Percentiles rank a stretch among this genome's conserved stretches.
Conservation (phyloP, 2,888 invertebrate species). For the Malacosoma neustria region DNA sequence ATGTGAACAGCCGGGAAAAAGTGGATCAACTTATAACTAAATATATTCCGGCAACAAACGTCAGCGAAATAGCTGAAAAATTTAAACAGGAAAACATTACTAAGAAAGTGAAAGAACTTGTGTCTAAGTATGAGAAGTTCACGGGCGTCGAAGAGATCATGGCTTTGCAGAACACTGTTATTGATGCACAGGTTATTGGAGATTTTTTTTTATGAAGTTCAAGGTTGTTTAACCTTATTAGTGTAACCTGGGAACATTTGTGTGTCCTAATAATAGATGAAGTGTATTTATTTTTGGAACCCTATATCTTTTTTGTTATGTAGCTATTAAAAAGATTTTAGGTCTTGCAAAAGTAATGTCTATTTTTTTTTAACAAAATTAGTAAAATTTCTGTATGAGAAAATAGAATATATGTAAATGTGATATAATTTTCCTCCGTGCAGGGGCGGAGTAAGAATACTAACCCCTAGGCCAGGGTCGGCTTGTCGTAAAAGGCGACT, state of each 20-base stretch:
- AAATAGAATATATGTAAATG: too few species aligned
- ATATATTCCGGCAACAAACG: constrained; percentile 46
- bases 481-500: too few species aligned
- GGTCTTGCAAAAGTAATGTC: too few species aligned
- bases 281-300: too few species aligned
- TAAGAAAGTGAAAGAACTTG: constrained; percentile 57
- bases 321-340: too few species aligned
- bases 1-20: constrained; percentile 37
- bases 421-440: too few species aligned
- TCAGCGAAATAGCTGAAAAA: constrained; percentile 51
- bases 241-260: neutral
- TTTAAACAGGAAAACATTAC: constrained; percentile 46
- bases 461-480: too few species aligned
- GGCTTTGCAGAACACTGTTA: constrained; percentile 82
- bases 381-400: too few species aligned
- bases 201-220: constrained; percentile 9
- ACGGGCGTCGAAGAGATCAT: constrained; percentile 87
- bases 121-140: constrained; percentile 80
- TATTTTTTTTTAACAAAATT: too few species aligned
- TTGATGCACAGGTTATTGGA: constrained; percentile 75
- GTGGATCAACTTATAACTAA: constrained; percentile 52
- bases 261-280: neutral
- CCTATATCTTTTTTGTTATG: too few species aligned
- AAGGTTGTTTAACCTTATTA: neutral
- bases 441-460: too few species aligned